Conservation (phyloP, 1,140 invertebrate species). For the Calosoma granatense region DNA sequence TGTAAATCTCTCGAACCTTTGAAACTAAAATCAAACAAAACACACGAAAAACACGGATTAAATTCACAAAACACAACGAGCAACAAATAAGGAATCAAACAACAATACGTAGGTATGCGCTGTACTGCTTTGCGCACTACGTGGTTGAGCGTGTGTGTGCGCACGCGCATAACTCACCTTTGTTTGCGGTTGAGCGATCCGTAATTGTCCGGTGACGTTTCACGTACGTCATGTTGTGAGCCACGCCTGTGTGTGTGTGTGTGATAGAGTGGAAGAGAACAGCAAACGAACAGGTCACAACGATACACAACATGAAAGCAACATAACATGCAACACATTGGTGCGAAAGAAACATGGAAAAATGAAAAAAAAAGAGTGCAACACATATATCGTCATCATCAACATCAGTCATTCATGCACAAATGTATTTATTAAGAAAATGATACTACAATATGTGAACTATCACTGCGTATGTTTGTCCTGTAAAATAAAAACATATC, state of each 20-base stretch:
- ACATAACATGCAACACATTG: conserved; percentile 17
- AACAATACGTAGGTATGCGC: conserved; percentile 19
- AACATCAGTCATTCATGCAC: background rate
- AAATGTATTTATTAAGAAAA: background rate
- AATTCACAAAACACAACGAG: conserved; percentile 19
- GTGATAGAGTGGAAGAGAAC: conserved; percentile 21
- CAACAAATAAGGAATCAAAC: conserved; percentile 28
- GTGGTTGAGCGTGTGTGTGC: background rate
- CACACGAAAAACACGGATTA: conserved; percentile 14
- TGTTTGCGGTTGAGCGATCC: conserved; percentile 48
- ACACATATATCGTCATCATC: background rate
- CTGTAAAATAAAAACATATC: conserved; percentile 10
- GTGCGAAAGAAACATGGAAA: conserved; percentile 12
- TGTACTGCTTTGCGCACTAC: background rate
- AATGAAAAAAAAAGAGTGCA: background rate
- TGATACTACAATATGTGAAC: no score
- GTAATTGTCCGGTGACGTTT: conserved; percentile 51
- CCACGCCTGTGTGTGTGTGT: conserved; percentile 40
- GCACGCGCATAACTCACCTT: conserved; percentile 41
- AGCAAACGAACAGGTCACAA: conserved; percentile 19
- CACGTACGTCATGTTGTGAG: conserved; percentile 56
- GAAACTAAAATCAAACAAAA: conserved; percentile 36
- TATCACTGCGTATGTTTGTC: no score
- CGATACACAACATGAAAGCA: conserved; percentile 19
- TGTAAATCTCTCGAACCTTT: conserved; percentile 43